Evolutionary conservation across 2,113 vertebrate genomes (phyloP), one percentile per base, ranked within the genome.

Genomic region (Zapornia atra): DNA sequence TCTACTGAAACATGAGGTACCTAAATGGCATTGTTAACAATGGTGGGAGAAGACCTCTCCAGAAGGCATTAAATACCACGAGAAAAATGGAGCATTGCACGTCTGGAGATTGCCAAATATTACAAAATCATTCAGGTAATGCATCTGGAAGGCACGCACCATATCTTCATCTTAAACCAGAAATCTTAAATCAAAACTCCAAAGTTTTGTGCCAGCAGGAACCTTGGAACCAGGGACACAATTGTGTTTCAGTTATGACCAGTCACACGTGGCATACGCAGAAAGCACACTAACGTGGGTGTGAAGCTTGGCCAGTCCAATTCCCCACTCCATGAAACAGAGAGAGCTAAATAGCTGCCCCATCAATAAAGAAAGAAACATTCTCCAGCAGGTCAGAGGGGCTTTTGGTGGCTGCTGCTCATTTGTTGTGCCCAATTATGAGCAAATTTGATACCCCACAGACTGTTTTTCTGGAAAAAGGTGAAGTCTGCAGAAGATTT

Each of bases 161-260:
- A 33, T 79, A 87, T 69, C 53, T 87, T 60, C 63, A 34, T 24
- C 22, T 70, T 71, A 82, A 92, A 82, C 56, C 69, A 40, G 13
- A 40, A 40, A 40, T 40, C 40, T 14, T 40, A 40, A 40, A 40
- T 40, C 16, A 78, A 90, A 66, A 90, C 11, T 95, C 24, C 38
- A 73, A 88, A 73, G 26, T 28, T 42, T 84, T 75, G 40, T 59
- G 36, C 66, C 48, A 86, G 81, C 59, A 85, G 54, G 36, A 92
- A 33, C 56, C 84, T 51, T 91, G 76, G 94, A 94, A 96, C 73
- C 94, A 94, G 85, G 86, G 95, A 80, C 11, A 16, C 70, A 89
- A 82, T 68, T 91, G 77, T 93, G 66, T 70, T 95, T 96, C 79
- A 93, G 91, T 93, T 95, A 85, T 53, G 38, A 94, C 22, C 75